These are phyloP conservation scores for Drosophila pachea DNA, from an alignment of 1,140 invertebrate genomes.

Conservation along the genomic window DNA sequence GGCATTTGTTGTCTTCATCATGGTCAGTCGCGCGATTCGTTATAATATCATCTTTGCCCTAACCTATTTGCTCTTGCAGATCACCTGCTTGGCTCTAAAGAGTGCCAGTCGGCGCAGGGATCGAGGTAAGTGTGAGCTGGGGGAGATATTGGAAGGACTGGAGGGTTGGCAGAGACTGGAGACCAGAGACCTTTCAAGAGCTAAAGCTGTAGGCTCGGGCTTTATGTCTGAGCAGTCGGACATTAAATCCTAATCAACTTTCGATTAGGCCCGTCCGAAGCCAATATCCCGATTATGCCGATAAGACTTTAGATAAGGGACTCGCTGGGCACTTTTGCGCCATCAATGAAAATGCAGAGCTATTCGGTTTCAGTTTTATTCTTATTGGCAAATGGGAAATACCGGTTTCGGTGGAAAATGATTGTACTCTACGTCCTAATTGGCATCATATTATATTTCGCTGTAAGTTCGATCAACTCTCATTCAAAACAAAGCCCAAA, in stretches of 20 bases:
- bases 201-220: too few species aligned
- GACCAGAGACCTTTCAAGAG: background rate
- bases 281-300: too few species aligned
- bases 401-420: background rate
- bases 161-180: too few species aligned
- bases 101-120: background rate
- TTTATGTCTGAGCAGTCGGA: too few species aligned
- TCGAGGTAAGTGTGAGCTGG: slow-evolving; percentile 17
- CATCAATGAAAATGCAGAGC: background rate
- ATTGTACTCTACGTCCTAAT: background rate
- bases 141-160: too few species aligned
- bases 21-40: slow-evolving; percentile 15
- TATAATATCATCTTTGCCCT: background rate
- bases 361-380: background rate
- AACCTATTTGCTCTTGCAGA: slow-evolving; percentile 7
- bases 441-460: background rate
- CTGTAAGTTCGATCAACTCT: too few species aligned
- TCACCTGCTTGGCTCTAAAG: background rate
- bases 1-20: slow-evolving; percentile 29
- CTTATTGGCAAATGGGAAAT: background rate
- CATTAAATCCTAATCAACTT: too few species aligned
- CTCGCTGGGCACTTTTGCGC: too few species aligned
- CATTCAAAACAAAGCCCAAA: too few species aligned
- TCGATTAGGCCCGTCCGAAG: too few species aligned
- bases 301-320: too few species aligned